Percentiles rank a stretch among this genome's conserved stretches.
Conservation (phyloP, 1,140 invertebrate species). For the Cepaea nemoralis region DNA sequence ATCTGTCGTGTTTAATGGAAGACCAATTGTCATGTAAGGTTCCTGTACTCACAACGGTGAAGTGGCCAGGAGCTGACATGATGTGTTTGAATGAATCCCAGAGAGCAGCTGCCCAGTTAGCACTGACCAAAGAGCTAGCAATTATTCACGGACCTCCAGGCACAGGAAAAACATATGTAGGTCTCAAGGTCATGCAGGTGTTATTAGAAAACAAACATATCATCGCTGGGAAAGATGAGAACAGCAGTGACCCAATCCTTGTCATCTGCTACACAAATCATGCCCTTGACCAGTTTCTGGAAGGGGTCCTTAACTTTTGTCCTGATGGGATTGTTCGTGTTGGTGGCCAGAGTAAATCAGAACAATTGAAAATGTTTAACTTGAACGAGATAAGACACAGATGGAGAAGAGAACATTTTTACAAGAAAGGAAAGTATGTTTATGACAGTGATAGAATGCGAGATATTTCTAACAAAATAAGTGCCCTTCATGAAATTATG, state of each 20-base stretch:
- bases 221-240: slow-evolving; percentile 43
- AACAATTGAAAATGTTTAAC: slow-evolving; percentile 13
- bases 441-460: not conserved
- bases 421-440: too few relatives aligned
- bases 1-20: slow-evolving; percentile 41
- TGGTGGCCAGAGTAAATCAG: slow-evolving; percentile 73
- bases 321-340: slow-evolving; percentile 75
- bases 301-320: slow-evolving; percentile 75
- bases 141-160: slow-evolving; percentile 81
- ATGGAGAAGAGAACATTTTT: not conserved
- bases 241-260: slow-evolving; percentile 76
- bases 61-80: slow-evolving; percentile 57
- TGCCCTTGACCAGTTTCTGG: slow-evolving; percentile 89
- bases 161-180: slow-evolving; percentile 69
- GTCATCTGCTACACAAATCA: slow-evolving; percentile 91
- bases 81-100: slow-evolving; percentile 72
- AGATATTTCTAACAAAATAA: not conserved
- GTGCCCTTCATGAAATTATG: not conserved
- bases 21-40: too few relatives aligned
- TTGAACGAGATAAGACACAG: not conserved
- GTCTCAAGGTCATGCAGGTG: slow-evolving; percentile 68
- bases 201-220: slow-evolving; percentile 64
- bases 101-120: slow-evolving; percentile 69
- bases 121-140: slow-evolving; percentile 73
- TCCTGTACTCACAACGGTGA: not conserved